These are phyloP conservation scores for Eretmocerus hayati DNA, from an alignment of 2,888 invertebrate species.

Conservation along the genomic window DNA sequence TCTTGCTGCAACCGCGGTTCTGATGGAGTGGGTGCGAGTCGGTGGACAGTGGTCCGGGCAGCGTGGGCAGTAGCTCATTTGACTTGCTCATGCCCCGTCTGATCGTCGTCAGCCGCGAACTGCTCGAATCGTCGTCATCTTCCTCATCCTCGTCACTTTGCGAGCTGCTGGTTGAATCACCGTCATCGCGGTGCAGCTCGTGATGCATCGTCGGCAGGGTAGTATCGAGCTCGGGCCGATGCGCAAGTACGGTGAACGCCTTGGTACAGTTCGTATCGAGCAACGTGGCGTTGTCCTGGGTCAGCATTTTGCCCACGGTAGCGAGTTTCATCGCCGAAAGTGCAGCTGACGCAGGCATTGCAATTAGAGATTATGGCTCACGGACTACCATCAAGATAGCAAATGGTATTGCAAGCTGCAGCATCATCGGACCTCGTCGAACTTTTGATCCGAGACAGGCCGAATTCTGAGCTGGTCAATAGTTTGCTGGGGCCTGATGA, in stretches of 20 bases:
- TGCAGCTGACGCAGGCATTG: no score
- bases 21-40: slow-evolving; percentile 36
- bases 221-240: slow-evolving; percentile 33
- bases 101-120: slow-evolving; percentile 23
- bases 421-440: no score
- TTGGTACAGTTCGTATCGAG: background rate
- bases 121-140: slow-evolving; percentile 21
- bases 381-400: no score
- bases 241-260: slow-evolving; percentile 38
- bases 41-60: slow-evolving; percentile 36
- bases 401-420: no score
- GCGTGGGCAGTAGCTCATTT: slow-evolving; percentile 31
- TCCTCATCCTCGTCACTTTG: slow-evolving; percentile 1
- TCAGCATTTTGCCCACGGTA: background rate
- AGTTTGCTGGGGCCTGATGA: no score
- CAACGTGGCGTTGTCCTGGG: background rate
- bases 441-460: no score
- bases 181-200: slow-evolving; percentile 25
- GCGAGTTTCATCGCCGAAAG: no score
- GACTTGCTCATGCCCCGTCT: slow-evolving; percentile 25
- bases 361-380: no score
- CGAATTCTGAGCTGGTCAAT: no score
- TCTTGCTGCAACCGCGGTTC: slow-evolving; percentile 39
- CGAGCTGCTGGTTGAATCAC: background rate
- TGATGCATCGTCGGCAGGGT: slow-evolving; percentile 36